A percentile compares a stretch with the other conserved stretches of the same genome.
Evolutionary conservation across 2,797 vertebrate genomes (phyloP).

Genomic region (Phrynocephalus forsythii): DNA sequence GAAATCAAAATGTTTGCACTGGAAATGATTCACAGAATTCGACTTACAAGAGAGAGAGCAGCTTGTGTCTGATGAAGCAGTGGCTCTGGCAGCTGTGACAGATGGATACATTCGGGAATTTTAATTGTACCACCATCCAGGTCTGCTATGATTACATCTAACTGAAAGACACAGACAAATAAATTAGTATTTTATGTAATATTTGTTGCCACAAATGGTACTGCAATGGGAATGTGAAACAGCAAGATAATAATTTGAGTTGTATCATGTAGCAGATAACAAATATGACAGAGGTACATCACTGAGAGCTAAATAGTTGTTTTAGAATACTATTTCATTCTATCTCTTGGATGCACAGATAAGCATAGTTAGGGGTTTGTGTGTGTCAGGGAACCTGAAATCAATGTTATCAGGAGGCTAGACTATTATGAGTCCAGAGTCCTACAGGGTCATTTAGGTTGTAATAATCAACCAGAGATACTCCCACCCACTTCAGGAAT

Average conservation of each 20-base stretch:
- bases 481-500: too few species aligned
- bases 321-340: neutral
- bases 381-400: too few species aligned
- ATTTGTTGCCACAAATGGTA: neutral
- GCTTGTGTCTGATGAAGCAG: slow-evolving; percentile 90
- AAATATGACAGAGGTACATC: neutral
- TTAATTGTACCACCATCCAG: slow-evolving; percentile 98
- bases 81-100: slow-evolving; percentile 95
- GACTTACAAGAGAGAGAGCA: slow-evolving; percentile 89
- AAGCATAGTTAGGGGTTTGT: too few species aligned
- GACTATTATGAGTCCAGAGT: too few species aligned
- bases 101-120: slow-evolving; percentile 97
- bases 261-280: neutral
- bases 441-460: too few species aligned
- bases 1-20: neutral
- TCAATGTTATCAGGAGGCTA: too few species aligned
- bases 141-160: slow-evolving; percentile 98
- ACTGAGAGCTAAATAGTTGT: neutral
- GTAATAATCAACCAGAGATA: too few species aligned
- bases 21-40: slow-evolving; percentile 14
- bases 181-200: neutral
- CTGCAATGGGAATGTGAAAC: neutral
- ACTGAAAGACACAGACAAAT: slow-evolving; percentile 78
- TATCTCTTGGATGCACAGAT: too few species aligned
- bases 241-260: neutral